Evolutionary conservation across 1,140 invertebrate genomes (phyloP), one percentile per base, ranked within the genome.

Genomic region (Platyscapa corneri): DNA sequence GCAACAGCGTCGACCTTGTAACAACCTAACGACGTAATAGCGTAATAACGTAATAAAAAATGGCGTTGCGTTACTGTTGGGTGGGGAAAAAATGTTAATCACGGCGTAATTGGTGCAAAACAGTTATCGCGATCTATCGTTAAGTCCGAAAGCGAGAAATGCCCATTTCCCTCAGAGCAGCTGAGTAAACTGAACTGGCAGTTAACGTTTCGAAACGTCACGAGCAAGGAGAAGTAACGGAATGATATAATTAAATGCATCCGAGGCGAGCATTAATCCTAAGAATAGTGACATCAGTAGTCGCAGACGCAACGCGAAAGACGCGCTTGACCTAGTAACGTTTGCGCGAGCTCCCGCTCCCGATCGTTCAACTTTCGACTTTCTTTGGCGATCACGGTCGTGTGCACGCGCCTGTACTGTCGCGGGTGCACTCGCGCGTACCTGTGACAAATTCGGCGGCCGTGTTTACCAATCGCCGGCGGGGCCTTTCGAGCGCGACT

Each of bases 381-480:
- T 84, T 70, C 82, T 53, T 88, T 86, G 81, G 84, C 70, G 87
- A 87, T 87, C 87, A 88, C 76, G 83, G 88, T 82, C 88, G 77
- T 79, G 37, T 76, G 78, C 72, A 46, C 34, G 1, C 14, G 34
- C 34, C 2, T 23, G 3, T 46, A 20, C n/a, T 27, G 20, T 16
- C 53, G 3, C 3, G 65, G 5, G 6, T 12, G 42, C 42, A 46
- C 5, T 46, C 12, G 42, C 12, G 42, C 42, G 42, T 12, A 46
- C 5, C 42, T 12, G 5, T 12, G 42, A 12, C 42, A n/a, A n/a
- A n/a, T 79, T 79, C 56, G 37, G 56, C 60, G 32, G 12, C 3
- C 64, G n/a, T 67, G 64, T 60, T 60, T 60, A 60, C 56, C 56
- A 60, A 60, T 60, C 56, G 14, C 27, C 27, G 27, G 14, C 56